A percentile compares a stretch with the other conserved stretches of the same genome.
These are phyloP conservation scores for Intellagama lesueurii DNA, from an alignment of 2,797 vertebrate genomes.

Conservation along the genomic window DNA sequence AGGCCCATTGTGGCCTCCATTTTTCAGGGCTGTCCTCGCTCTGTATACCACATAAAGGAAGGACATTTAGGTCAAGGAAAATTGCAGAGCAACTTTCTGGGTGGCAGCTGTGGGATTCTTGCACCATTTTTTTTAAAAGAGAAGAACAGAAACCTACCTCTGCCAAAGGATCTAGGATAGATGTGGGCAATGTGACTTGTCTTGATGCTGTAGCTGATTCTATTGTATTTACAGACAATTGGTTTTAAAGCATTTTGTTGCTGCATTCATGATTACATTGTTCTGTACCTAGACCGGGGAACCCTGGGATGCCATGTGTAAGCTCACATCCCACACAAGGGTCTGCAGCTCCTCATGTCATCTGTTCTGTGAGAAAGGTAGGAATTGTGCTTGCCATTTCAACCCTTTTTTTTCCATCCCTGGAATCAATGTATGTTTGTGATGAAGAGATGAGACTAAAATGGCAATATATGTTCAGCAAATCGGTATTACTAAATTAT, in stretches of 20 bases:
- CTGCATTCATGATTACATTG: background rate
- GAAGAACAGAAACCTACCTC: background rate
- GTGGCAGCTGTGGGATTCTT: background rate
- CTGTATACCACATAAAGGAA: background rate
- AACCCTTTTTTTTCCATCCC: background rate
- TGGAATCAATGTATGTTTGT: background rate
- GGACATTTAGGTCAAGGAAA: background rate
- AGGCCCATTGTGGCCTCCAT: background rate
- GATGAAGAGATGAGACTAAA: background rate
- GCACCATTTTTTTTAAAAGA: background rate
- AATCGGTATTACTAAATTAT: background rate
- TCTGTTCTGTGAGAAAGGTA: background rate
- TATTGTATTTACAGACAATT: background rate
- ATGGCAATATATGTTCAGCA: background rate
- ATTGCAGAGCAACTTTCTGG: background rate
- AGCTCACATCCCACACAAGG: background rate
- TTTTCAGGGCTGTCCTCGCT: background rate
- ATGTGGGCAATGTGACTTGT: background rate
- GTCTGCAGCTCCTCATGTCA: no score
- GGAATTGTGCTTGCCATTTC: background rate
- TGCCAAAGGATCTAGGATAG: background rate
- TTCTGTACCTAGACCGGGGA: background rate
- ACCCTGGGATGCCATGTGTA: background rate
- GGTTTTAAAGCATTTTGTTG: background rate
- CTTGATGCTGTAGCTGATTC: background rate